Percentiles rank a stretch among this genome's conserved stretches.
Evolutionary conservation across 2,797 vertebrate species (phyloP).

Genomic region (Artibeus jamaicensis): DNA sequence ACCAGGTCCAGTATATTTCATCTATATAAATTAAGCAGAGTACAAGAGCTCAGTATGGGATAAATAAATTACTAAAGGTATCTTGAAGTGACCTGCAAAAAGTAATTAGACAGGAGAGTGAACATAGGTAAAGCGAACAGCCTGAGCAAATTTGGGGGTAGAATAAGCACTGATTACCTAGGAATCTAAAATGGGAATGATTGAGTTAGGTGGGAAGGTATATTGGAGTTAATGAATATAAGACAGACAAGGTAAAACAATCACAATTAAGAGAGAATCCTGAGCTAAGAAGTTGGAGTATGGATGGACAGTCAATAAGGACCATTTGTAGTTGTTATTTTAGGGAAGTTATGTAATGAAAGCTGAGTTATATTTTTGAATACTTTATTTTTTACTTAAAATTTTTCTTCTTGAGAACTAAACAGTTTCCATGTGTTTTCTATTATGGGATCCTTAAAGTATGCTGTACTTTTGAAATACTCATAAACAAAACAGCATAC

Average conservation of each 20-base stretch:
- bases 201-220: neutral
- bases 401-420: conserved; percentile 33
- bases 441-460: conserved; percentile 48
- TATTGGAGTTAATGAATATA: neutral
- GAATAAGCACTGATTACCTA: neutral
- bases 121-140: neutral
- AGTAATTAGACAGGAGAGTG: neutral
- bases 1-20: neutral
- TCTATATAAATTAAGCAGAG: neutral
- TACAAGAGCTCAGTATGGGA: neutral
- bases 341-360: neutral
- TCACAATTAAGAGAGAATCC: neutral
- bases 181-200: neutral
- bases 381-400: neutral
- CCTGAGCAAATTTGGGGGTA: neutral
- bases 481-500: conserved; percentile 43
- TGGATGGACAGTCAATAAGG: neutral
- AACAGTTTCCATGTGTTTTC: conserved; percentile 60
- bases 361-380: neutral
- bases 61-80: neutral
- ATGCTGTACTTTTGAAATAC: conserved; percentile 48
- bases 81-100: neutral
- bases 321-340: neutral
- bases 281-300: conserved; percentile 7
- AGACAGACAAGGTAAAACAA: neutral